Evolutionary conservation across 1,140 invertebrate species (phyloP), one percentile per base, ranked within the genome.

Genomic region (Calephelis nemesis): DNA sequence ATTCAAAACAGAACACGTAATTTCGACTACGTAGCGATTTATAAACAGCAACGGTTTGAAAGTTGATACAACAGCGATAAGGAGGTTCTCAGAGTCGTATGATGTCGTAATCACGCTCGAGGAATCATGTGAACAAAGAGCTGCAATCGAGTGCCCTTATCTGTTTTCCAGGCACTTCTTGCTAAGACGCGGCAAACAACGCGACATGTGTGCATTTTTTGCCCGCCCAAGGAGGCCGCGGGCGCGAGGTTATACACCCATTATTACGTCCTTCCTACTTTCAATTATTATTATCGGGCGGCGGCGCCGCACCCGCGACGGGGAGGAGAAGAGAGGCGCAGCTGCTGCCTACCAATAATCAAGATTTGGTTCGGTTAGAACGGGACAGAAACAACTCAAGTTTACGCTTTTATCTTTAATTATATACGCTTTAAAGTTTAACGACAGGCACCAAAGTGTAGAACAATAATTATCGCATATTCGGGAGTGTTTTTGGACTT

Each of bases 261-360:
- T 91, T 91, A 91, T 91, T 90, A 88, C 86, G 88, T 91, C 88
- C 88, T 91, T 91, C 88, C 88, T 91, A 91, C 88, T 91, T 91
- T 90, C 88, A 90, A 90, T 90, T 91, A 90, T 91, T 91, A 90
- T 91, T 88, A 90, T 88, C 88, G 88, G 87, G 88, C 86, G 86
- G 85, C 81, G 78, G 87, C 84, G 80, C 84, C 87, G 85, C 83
- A 86, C 88, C 87, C 85, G 88, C 84, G 86, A 82, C 82, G 86
- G 88, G 87, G 88, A 89, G 88, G 87, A 88, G 87, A 82, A 87
- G 86, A 90, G 87, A 89, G 85, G 87, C 87, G 84, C 88, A 89
- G 87, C 88, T 91, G 88, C 88, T 91, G 87, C 87, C 88, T 91
- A 91, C 88, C 88, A 91, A 91, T 91, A 91, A 91, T 91, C 88